These are phyloP conservation scores for Anolis apletophallus DNA, from an alignment of 2,797 vertebrate species.

Conservation along the genomic window DNA sequence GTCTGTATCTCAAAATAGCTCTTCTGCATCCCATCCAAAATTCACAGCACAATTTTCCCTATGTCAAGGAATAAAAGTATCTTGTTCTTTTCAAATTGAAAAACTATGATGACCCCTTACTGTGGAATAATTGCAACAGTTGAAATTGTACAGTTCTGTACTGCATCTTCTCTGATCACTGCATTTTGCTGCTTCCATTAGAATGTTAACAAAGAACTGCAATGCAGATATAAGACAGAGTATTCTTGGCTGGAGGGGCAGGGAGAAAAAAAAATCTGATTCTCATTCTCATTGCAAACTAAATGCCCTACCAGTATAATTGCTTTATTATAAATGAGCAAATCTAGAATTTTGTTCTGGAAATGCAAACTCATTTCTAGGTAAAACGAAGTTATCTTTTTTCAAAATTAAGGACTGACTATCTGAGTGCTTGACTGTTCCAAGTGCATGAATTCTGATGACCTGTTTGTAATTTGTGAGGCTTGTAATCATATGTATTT, in stretches of 20 bases:
- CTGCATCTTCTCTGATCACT: background rate
- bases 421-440: too few relatives aligned
- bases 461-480: background rate
- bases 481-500: background rate
- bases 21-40: background rate
- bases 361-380: background rate
- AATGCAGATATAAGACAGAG: background rate
- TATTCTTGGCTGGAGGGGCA: background rate
- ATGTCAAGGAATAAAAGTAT: background rate
- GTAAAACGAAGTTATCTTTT: background rate
- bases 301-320: background rate
- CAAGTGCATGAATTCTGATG: too few relatives aligned
- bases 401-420: too few relatives aligned
- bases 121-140: background rate
- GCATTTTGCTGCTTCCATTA: background rate
- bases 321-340: background rate
- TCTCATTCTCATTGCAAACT: background rate
- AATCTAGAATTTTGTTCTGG: background rate
- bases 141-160: background rate
- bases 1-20: background rate
- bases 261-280: background rate
- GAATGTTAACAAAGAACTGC: background rate
- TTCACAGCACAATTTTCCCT: background rate
- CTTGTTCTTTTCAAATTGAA: background rate
- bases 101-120: background rate